A percentile compares a stretch with the other conserved stretches of the same genome.
Evolutionary conservation across 2,888 invertebrate genomes (phyloP).

Genomic region (Leptinotarsa rubiginosa): DNA sequence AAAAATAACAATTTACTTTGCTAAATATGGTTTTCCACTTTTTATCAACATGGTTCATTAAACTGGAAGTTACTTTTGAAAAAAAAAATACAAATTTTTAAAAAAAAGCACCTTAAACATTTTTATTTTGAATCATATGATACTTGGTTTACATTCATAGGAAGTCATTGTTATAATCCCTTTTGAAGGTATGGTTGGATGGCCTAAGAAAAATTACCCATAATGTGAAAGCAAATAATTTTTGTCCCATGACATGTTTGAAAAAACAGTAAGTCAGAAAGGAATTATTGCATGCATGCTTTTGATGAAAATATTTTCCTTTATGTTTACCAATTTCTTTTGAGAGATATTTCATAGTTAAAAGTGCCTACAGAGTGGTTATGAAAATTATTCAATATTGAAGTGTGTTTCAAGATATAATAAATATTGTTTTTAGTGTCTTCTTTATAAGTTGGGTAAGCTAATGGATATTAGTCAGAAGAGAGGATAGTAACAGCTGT

Average conservation of each 20-base stretch:
- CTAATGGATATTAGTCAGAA: too few relatives aligned
- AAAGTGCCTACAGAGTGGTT: not conserved
- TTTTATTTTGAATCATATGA: not conserved
- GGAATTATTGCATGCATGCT: slow-evolving; percentile 40
- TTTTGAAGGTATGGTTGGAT: slow-evolving; percentile 92
- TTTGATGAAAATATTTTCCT: slow-evolving; percentile 27
- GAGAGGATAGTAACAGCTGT: too few relatives aligned
- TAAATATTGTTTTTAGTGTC: too few relatives aligned
- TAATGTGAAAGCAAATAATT: slow-evolving; percentile 99
- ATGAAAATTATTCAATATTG: not conserved
- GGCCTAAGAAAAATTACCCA: slow-evolving; percentile 95
- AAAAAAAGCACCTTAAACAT: too few relatives aligned
- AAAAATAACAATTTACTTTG: too few relatives aligned
- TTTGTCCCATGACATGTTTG: slow-evolving; percentile 98
- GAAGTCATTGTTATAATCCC: slow-evolving; percentile 1
- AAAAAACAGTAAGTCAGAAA: slow-evolving; percentile 95
- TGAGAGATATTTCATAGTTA: slow-evolving; percentile 7
- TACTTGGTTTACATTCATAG: slow-evolving; percentile 24
- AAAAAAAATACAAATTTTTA: too few relatives aligned
- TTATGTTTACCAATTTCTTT: slow-evolving; percentile 9
- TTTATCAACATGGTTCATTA: too few relatives aligned
- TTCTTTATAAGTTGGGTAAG: too few relatives aligned
- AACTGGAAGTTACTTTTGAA: too few relatives aligned
- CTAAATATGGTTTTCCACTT: too few relatives aligned
- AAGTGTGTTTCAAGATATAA: not conserved